phyloP scores from a whole-genome alignment of 2,113 vertebrate genomes.

The Atractosteus spatula region DNA sequence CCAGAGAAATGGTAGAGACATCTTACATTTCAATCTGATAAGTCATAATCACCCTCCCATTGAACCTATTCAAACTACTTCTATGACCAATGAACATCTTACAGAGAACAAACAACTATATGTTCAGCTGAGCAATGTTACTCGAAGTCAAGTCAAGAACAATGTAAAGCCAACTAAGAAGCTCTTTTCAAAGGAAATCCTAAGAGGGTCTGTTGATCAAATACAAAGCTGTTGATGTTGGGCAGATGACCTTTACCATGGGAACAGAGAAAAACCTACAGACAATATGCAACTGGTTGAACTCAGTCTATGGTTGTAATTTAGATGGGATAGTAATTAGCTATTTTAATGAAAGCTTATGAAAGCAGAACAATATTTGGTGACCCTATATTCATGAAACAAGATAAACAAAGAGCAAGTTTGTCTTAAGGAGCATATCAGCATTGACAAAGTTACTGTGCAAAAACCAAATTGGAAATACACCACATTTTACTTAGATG shows the following conservation, averaged over 20 bases:
- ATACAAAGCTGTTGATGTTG: neutral
- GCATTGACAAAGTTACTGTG: too few species aligned
- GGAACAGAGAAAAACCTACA: neutral
- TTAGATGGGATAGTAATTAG: too few species aligned
- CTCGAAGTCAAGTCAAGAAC: constrained; percentile 31
- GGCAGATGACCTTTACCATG: neutral
- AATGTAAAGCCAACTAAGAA: neutral
- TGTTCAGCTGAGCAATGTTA: constrained; percentile 40
- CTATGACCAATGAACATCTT: constrained; percentile 44
- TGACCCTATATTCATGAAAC: too few species aligned
- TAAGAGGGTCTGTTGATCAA: neutral
- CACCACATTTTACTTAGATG: too few species aligned
- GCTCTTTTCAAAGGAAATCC: neutral
- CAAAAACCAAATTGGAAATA: too few species aligned
- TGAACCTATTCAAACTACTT: constrained; percentile 4
- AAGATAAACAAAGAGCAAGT: too few species aligned
- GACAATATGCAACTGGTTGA: too few species aligned
- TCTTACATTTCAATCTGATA: constrained; percentile 68
- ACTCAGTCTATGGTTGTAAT: too few species aligned
- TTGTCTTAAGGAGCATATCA: too few species aligned
- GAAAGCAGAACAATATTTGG: too few species aligned
- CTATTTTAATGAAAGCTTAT: too few species aligned
- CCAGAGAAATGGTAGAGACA: constrained; percentile 47
- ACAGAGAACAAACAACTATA: constrained; percentile 43
- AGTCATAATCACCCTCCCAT: constrained; percentile 39